Evolutionary conservation across 2,113 vertebrate species (phyloP), one percentile per base, ranked within the genome.

Genomic region (Percina caprodes): DNA sequence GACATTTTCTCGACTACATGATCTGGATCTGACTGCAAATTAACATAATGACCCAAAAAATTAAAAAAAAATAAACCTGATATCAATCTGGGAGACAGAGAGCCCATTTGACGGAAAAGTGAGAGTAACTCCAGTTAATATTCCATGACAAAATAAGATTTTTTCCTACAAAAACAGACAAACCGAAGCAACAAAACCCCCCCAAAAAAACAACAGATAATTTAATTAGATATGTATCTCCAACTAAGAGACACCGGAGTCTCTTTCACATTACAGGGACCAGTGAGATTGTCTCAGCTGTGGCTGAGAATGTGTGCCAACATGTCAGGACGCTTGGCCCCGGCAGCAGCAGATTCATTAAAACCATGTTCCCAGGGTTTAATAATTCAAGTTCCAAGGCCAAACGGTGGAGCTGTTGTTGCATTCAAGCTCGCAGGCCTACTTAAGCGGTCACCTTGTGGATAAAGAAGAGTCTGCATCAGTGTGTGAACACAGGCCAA

Each of bases 311-410:
- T 82, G 83, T 79, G 87, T 56, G 58, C 62, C 65, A 73, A 63
- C 75, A 74, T 73, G 79, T 82, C 75, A 42, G 48, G 35, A 49
- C 59, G 73, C 63, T 60, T 61, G 49, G 5, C 23, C 65, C 46
- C 60, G 2, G 55, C 74, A 21, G 66, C 19, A 24, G 63, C 26
- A 26, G 33, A 35, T 15, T 39, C 46, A 73, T 67, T 75, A 66
- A 77, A 84, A 67, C 18, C 0, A 71, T 21, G 65, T 48, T 76
- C 0, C 0, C 76, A n/a, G 30, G 55, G 39, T 54, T 78, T n/a
- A 78, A 85, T 70, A 26, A 85, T 77, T 82, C 51, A 74, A 42
- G 51, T 78, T 82, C 49, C 61, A 52, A 84, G n/a, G 48, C 11
- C 68, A 55, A 71, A 71, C n/a, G 12, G 26, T 60, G 67, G 62